phyloP scores from a whole-genome alignment of 1,140 invertebrate species.

The Mactra quadrangularis region DNA sequence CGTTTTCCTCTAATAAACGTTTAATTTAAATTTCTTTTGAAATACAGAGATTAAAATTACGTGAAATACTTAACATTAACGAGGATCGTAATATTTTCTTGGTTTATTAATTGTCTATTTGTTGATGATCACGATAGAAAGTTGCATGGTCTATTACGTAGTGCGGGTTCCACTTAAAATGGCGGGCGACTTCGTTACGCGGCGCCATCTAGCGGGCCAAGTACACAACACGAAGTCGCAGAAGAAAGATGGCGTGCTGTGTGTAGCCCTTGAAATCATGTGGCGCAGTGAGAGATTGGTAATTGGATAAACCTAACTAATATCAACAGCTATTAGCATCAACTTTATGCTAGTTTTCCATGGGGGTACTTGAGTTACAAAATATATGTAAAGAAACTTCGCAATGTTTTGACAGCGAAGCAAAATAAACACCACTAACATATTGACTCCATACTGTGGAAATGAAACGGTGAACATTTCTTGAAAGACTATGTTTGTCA shows the following conservation, averaged over 20 bases:
- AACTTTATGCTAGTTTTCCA: constrained; percentile 35
- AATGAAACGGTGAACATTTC: not conserved
- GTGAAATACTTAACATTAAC: constrained; percentile 41
- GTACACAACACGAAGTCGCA: constrained; percentile 15
- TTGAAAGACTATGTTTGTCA: constrained; percentile 34
- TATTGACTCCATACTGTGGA: constrained; percentile 46
- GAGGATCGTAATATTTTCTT: constrained; percentile 53
- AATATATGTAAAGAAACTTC: constrained; percentile 56
- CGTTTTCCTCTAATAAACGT: constrained; percentile 18
- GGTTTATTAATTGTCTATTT: constrained; percentile 42
- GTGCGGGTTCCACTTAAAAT: constrained; percentile 40
- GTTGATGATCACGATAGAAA: constrained; percentile 46
- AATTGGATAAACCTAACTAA: constrained; percentile 61
- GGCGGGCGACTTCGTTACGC: constrained; percentile 46
- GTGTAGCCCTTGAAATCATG: constrained; percentile 33
- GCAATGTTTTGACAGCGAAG: constrained; percentile 51
- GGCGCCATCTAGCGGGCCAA: constrained; percentile 35
- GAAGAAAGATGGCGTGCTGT: constrained; percentile 51
- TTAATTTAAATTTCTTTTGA: constrained; percentile 60
- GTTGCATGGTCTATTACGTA: constrained; percentile 47
- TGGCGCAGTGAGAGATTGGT: constrained; percentile 34
- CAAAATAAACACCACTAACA: constrained; percentile 53
- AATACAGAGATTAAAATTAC: constrained; percentile 57
- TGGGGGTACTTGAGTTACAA: constrained; percentile 54
- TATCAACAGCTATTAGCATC: constrained; percentile 60